A percentile compares a stretch with the other conserved stretches of the same genome.
These are phyloP conservation scores for Dolichomitus sp. DNA, from an alignment of 2,888 invertebrate genomes.

Conservation along the genomic window DNA sequence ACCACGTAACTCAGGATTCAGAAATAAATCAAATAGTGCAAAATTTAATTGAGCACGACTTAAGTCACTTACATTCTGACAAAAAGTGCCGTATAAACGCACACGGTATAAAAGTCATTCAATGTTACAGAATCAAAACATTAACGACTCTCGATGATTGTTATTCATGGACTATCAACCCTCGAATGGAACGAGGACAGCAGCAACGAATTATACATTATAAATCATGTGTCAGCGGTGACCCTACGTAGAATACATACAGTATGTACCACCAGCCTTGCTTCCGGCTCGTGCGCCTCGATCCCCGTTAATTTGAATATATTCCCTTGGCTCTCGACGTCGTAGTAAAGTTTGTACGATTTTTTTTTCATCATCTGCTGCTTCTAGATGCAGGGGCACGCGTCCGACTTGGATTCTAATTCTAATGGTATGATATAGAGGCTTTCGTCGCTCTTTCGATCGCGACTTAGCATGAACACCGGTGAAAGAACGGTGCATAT, in stretches of 20 bases:
- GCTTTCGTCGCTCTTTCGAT: constrained; percentile 50
- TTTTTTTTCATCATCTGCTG: constrained; percentile 60
- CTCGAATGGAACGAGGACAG: constrained; percentile 51
- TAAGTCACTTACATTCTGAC: background rate
- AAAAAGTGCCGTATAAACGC: background rate
- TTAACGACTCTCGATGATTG: constrained; percentile 49
- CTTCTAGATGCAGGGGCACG: constrained; percentile 78
- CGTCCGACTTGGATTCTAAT: constrained; percentile 82
- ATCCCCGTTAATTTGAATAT: constrained; percentile 78
- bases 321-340: constrained; percentile 64
- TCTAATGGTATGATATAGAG: constrained; percentile 75
- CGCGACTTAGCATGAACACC: constrained; percentile 46
- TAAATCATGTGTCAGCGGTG: constrained; percentile 70
- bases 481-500: constrained; percentile 66
- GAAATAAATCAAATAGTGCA: background rate
- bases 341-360: constrained; percentile 51
- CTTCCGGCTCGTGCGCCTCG: constrained; percentile 76
- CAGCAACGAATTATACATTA: constrained; percentile 69
- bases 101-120: background rate
- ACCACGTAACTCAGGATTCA: background rate
- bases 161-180: constrained; percentile 62
- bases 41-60: background rate
- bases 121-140: background rate
- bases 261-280: constrained; percentile 48
- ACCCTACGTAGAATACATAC: constrained; percentile 48